Conservation (phyloP, 35 echinoderm and acorn worm species). For the Strongylocentrotus purpuratus region DNA sequence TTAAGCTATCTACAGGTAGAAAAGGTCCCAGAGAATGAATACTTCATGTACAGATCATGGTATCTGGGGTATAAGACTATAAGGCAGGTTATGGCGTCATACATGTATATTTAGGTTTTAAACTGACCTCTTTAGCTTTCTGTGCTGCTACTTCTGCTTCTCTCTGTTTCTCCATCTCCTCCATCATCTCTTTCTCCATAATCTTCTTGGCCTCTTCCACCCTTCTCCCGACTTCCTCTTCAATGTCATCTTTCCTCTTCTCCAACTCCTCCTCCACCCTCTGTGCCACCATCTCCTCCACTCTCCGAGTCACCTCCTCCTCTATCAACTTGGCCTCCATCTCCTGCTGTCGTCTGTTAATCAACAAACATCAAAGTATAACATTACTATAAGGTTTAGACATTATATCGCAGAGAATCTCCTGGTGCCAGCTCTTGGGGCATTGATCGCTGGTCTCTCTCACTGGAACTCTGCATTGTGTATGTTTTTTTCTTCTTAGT, state of each 20-base stretch:
- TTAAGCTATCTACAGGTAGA: no score
- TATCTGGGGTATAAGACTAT: no score
- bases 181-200: conserved; percentile 83
- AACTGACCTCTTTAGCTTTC: conserved; percentile 77
- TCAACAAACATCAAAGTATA: not conserved
- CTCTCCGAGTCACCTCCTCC: conserved; percentile 85
- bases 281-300: conserved; percentile 91
- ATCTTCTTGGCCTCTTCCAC: conserved; percentile 93
- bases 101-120: not conserved
- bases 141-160: conserved; percentile 75
- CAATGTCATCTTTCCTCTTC: conserved; percentile 93
- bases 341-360: conserved; percentile 85
- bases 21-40: no score
- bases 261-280: conserved; percentile 89
- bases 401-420: not conserved
- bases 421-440: no score
- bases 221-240: conserved; percentile 82
- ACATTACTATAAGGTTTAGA: not conserved
- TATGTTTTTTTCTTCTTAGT: no score
- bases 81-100: no score
- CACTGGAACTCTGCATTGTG: no score
- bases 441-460: no score
- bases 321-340: conserved; percentile 89
- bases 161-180: conserved; percentile 82
- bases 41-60: no score